phyloP scores from a whole-genome alignment of 2,797 vertebrate genomes.

The Tapera naevia region DNA sequence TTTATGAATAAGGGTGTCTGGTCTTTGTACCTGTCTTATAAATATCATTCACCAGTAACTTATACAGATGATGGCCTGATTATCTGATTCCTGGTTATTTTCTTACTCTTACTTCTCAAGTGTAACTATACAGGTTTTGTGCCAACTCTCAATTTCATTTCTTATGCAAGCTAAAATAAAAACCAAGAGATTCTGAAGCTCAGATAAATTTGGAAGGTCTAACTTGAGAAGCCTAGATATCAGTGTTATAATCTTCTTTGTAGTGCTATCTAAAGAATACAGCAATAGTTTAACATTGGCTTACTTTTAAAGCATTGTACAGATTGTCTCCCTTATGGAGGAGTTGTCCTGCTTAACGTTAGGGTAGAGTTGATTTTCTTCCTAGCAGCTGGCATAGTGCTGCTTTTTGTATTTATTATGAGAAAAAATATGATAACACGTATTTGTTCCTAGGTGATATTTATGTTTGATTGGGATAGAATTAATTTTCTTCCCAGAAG shows the following conservation, averaged over 20 bases:
- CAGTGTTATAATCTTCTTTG: neutral
- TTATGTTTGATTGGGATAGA: no score
- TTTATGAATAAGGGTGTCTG: neutral
- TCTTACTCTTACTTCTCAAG: neutral
- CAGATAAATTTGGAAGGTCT: neutral
- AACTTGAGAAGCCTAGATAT: neutral
- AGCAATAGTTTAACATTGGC: neutral
- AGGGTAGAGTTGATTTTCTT: no score
- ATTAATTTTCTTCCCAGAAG: no score
- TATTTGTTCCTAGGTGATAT: no score
- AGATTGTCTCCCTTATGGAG: neutral
- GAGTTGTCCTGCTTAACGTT: neutral
- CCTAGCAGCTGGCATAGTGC: no score
- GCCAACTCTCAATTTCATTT: neutral
- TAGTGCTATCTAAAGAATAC: neutral
- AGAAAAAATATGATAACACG: no score
- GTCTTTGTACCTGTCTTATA: neutral
- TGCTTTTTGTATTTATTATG: no score
- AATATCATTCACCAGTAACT: neutral
- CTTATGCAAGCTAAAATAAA: neutral
- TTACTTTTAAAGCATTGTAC: neutral
- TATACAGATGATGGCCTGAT: neutral
- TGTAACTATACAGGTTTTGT: neutral
- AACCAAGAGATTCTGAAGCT: neutral
- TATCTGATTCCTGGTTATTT: neutral